Base-by-base conservation (phyloP, 2,797 vertebrate species). In the Danio albolineatus region DNA sequence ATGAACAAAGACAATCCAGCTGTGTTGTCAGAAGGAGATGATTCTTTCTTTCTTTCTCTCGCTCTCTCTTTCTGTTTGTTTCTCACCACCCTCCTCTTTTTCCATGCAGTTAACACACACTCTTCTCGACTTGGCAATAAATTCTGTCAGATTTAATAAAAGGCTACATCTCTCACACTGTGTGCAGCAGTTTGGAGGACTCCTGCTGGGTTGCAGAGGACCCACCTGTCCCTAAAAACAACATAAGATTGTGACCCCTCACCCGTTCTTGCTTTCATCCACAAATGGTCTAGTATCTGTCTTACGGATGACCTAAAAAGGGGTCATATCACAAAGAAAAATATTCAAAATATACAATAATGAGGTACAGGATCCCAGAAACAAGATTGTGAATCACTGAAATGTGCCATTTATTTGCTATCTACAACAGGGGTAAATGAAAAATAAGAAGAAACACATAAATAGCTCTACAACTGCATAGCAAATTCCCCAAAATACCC, bases 71-170 rank as follows among this genome's bases (percentile, higher is more conserved):
- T 75, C 43, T 71, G 48, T 72, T 71, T 79, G 6, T 79, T 64
- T 81, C 56, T 65, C 54, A 43, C 54, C 65, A 71, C 43, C 54
- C 64, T 83, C 73, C 65, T 59, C 10, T 60, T 77, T 76, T 79
- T 82, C 59, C n/a, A 13, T 83, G 53, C 76, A 78, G 61, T 84
- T 85, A 86, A 86, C 64, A 85, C 78, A 84, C 74, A 65, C 48
- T 76, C 82, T 73, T 74, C 53, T 38, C 81, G 67, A 80, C 87
- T 79, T 62, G 69, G 82, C 84, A 88, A 90, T 90, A 89, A 85
- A 90, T 89, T 88, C 89, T 90, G 91, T 91, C 92, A 87, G 83
- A 88, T 87, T 86, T 88, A 89, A 93, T 93, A 87, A 89, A 90
- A 66, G 73, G 81, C 86, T 88, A 89, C 91, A 92, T 92, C 85